A percentile compares a stretch with the other conserved stretches of the same genome.
These are phyloP conservation scores for Phrynosoma blainvillii DNA, from an alignment of 2,113 vertebrate genomes.

Conservation along the genomic window DNA sequence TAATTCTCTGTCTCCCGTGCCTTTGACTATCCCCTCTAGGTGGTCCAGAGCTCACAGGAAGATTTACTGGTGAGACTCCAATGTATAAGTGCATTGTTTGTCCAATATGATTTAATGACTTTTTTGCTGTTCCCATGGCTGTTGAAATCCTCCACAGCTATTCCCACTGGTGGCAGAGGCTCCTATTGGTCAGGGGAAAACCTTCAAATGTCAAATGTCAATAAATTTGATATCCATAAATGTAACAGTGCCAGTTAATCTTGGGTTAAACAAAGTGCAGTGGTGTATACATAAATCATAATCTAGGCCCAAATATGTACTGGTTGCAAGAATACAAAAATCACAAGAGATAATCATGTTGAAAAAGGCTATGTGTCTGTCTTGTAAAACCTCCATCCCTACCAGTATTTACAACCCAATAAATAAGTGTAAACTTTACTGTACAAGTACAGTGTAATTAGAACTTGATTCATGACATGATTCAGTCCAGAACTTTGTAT, in stretches of 20 bases:
- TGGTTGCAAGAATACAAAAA: constrained; percentile 19
- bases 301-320: constrained; percentile 3
- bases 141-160: constrained; percentile 75
- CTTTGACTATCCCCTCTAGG: constrained; percentile 58
- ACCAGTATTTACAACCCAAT: not conserved
- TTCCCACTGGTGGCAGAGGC: constrained; percentile 71
- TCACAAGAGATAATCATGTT: constrained; percentile 25
- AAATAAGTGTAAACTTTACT: not conserved
- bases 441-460: not conserved
- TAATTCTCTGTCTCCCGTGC: constrained; percentile 42
- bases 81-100: constrained; percentile 73
- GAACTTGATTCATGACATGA: not conserved
- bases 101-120: constrained; percentile 76
- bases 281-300: constrained; percentile 30
- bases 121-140: constrained; percentile 71
- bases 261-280: constrained; percentile 67
- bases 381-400: not conserved
- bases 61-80: constrained; percentile 74
- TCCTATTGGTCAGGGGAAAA: constrained; percentile 76
- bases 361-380: constrained; percentile 5
- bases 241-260: constrained; percentile 55
- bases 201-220: constrained; percentile 76
- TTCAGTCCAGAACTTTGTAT: not conserved
- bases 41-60: constrained; percentile 70
- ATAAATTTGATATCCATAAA: constrained; percentile 78